phyloP scores from a whole-genome alignment of 2,888 invertebrate species.

The Cephus pygmeus region DNA sequence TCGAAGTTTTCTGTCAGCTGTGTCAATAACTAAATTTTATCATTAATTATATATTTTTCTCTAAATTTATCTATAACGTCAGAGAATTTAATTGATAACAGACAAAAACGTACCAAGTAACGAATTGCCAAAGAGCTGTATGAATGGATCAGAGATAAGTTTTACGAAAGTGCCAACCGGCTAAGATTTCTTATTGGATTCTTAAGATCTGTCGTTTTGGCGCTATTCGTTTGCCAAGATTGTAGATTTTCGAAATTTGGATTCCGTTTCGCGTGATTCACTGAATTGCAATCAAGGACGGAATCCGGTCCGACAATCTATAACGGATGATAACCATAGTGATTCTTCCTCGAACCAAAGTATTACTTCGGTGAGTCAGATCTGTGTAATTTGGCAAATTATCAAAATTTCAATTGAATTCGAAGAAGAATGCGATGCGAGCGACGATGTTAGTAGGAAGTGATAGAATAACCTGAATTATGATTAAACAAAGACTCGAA shows the following conservation, averaged over 20 bases:
- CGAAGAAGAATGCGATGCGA: not conserved
- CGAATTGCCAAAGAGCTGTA: too few relatives aligned
- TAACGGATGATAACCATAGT: not conserved
- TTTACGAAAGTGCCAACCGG: too few relatives aligned
- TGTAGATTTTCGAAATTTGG: not conserved
- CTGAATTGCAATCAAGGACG: not conserved
- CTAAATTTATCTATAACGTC: too few relatives aligned
- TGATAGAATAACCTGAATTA: not conserved
- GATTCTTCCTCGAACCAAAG: not conserved
- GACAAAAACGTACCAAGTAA: too few relatives aligned
- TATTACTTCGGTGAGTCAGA: not conserved
- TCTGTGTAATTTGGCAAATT: not conserved
- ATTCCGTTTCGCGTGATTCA: not conserved
- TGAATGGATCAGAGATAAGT: too few relatives aligned
- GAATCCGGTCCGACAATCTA: not conserved
- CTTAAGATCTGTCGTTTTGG: too few relatives aligned
- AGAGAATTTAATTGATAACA: too few relatives aligned
- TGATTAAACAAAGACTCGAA: not conserved
- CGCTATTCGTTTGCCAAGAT: not conserved
- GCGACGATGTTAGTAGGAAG: not conserved
- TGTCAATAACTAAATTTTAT: too few relatives aligned
- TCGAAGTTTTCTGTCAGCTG: not conserved
- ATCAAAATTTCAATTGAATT: not conserved
- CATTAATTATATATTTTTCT: too few relatives aligned
- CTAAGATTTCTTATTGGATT: too few relatives aligned